Conservation (phyloP, 2,888 invertebrate species). For the Yponomeuta malinellus region DNA sequence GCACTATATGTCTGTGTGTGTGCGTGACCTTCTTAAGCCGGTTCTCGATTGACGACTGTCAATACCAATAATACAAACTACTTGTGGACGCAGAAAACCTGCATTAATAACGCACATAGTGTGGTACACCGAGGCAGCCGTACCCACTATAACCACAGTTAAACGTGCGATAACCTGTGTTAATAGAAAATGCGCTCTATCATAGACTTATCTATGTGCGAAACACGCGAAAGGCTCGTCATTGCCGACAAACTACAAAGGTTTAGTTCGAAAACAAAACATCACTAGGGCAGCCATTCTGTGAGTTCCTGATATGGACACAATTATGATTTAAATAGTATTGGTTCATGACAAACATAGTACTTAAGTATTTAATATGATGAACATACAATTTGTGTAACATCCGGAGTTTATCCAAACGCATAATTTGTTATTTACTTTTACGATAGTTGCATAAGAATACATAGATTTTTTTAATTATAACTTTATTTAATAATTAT, state of each 20-base stretch:
- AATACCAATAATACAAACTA: neutral
- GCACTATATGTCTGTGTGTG: neutral
- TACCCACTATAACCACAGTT: too few species aligned
- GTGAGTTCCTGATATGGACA: too few species aligned
- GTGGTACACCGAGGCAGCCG: too few species aligned
- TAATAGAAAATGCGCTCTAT: too few species aligned
- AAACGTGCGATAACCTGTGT: too few species aligned
- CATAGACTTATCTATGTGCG: too few species aligned
- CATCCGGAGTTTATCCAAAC: neutral
- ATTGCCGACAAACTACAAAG: too few species aligned
- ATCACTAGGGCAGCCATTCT: too few species aligned
- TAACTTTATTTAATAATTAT: too few species aligned
- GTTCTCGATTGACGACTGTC: neutral
- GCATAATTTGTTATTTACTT: neutral
- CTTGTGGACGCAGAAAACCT: neutral
- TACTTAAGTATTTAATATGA: neutral
- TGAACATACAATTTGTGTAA: neutral
- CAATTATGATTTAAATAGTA: neutral
- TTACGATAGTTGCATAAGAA: neutral
- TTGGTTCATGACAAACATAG: neutral
- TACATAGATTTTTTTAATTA: too few species aligned
- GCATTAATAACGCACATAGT: neutral
- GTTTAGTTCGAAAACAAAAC: too few species aligned
- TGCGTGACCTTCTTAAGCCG: neutral
- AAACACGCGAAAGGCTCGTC: too few species aligned